phyloP scores from a whole-genome alignment of 2,888 invertebrate genomes.

The Eupithecia inturbata region DNA sequence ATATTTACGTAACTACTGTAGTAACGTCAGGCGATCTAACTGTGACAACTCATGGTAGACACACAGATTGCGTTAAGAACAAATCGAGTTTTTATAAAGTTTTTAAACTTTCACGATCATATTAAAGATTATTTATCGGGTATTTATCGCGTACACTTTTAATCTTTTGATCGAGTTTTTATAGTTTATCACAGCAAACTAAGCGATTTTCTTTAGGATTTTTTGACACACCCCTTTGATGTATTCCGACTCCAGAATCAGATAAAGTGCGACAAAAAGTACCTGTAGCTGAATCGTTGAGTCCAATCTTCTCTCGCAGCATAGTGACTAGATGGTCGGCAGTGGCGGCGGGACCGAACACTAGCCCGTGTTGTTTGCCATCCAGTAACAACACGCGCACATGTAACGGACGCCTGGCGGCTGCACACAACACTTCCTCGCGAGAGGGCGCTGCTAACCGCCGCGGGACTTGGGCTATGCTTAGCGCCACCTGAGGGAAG shows the following conservation, averaged over 20 bases:
- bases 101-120: too few relatives aligned
- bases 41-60: too few relatives aligned
- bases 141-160: too few relatives aligned
- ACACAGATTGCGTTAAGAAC: too few relatives aligned
- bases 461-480: slow-evolving; percentile 85
- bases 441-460: slow-evolving; percentile 95
- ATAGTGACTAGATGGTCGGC: slow-evolving; percentile 94
- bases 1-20: too few relatives aligned
- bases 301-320: slow-evolving; percentile 95
- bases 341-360: slow-evolving; percentile 97
- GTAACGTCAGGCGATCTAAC: too few relatives aligned
- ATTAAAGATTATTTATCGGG: too few relatives aligned
- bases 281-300: slow-evolving; percentile 90
- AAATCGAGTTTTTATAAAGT: too few relatives aligned
- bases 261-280: background rate
- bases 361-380: slow-evolving; percentile 96
- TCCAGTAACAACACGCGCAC: slow-evolving; percentile 96
- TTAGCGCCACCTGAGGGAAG: slow-evolving; percentile 69
- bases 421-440: slow-evolving; percentile 96
- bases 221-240: too few relatives aligned
- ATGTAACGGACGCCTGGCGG: slow-evolving; percentile 94
- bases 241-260: background rate
- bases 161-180: too few relatives aligned
- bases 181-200: too few relatives aligned
- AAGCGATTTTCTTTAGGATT: too few relatives aligned